A percentile compares a stretch with the other conserved stretches of the same genome.
phyloP scores from a whole-genome alignment of 2,113 vertebrate species.

The Macheiramphus alcinus region DNA sequence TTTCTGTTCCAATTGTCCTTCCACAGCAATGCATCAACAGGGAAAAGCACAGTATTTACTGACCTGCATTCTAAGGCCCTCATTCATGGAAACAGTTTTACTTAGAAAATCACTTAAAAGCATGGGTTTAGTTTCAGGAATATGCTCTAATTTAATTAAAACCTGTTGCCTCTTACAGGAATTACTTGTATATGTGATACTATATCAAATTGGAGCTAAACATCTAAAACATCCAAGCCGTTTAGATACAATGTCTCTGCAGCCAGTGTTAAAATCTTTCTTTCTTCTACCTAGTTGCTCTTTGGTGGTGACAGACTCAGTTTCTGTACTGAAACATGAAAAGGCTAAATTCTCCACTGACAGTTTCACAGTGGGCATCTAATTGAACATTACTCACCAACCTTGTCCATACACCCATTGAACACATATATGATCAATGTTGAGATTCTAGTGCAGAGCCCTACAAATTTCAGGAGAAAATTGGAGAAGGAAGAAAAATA shows the following conservation, averaged over 20 bases:
- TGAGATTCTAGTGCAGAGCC: not conserved
- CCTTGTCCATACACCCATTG: not conserved
- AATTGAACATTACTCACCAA: not conserved
- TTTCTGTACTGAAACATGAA: not conserved
- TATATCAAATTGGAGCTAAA: not conserved
- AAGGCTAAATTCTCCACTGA: not conserved
- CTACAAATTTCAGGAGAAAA: not conserved
- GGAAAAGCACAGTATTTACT: not conserved
- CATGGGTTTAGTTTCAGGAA: not conserved
- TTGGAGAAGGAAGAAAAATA: not conserved
- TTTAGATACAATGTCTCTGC: not conserved
- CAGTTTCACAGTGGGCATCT: not conserved
- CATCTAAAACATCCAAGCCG: not conserved
- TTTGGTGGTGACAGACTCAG: not conserved
- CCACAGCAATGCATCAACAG: not conserved
- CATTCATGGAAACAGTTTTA: not conserved
- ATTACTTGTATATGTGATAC: not conserved
- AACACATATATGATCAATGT: not conserved
- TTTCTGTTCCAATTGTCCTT: not conserved
- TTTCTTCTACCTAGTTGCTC: not conserved
- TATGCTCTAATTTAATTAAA: not conserved
- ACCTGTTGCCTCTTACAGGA: not conserved
- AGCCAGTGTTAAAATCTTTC: not conserved
- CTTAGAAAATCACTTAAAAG: not conserved
- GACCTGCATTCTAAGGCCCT: not conserved